Percentiles rank a stretch among this genome's conserved stretches.
Conservation (phyloP, 2,797 vertebrate genomes). For the Tokudaia tokunoshimensis region DNA sequence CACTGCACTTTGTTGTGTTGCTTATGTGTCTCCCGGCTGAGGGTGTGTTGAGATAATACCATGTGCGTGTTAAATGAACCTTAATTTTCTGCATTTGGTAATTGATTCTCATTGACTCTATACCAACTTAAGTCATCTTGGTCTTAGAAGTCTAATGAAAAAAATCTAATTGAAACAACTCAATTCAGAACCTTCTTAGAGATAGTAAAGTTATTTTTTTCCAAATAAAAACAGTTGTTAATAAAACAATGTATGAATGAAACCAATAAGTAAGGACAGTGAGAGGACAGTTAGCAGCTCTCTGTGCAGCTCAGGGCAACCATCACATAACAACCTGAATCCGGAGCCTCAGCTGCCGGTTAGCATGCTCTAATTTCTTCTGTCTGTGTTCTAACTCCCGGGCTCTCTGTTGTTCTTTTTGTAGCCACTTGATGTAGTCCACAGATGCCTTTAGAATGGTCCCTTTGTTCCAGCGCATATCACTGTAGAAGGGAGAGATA, state of each 20-base stretch:
- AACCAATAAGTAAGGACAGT: conserved; percentile 71
- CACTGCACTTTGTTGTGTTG: neutral
- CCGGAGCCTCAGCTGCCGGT: conserved; percentile 95
- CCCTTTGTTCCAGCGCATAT: conserved; percentile 99
- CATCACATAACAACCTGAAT: conserved; percentile 94
- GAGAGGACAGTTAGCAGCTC: conserved; percentile 62
- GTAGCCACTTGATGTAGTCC: conserved; percentile 99
- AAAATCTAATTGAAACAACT: conserved; percentile 56
- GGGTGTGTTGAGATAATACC: neutral
- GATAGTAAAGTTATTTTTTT: conserved; percentile 36
- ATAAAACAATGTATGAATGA: conserved; percentile 65
- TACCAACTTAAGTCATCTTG: neutral
- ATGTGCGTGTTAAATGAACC: neutral
- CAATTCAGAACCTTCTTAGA: conserved; percentile 62
- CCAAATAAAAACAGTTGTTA: conserved; percentile 68
- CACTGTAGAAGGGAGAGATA: conserved; percentile 95
- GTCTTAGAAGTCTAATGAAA: conserved; percentile 30
- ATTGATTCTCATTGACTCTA: neutral
- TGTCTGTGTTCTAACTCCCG: conserved; percentile 96
- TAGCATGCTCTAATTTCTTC: conserved; percentile 98
- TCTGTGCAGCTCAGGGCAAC: conserved; percentile 46
- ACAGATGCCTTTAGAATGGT: conserved; percentile 99
- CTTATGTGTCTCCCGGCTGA: neutral
- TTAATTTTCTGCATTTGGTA: conserved; percentile 7
- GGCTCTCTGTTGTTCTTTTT: conserved; percentile 98